A percentile compares a stretch with the other conserved stretches of the same genome.
Conservation (phyloP, 37 sponge, comb jelly and placozoan species). For the Beroe ovata region DNA sequence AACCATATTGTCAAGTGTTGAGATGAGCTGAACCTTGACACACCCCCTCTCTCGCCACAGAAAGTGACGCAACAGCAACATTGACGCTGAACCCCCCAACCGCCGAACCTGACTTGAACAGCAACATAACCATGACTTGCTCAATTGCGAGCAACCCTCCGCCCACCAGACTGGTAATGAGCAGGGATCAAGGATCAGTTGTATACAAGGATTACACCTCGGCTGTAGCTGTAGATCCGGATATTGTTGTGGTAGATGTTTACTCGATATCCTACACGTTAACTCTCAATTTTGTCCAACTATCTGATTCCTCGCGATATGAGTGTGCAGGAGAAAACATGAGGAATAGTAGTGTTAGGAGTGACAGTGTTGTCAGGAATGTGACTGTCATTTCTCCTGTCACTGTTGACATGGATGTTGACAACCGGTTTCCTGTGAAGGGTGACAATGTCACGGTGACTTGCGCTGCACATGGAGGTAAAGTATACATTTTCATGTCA, state of each 20-base stretch:
- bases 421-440: not conserved
- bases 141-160: not conserved
- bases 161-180: not conserved
- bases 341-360: not conserved
- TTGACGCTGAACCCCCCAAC: not conserved
- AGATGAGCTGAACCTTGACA: not conserved
- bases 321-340: not conserved
- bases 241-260: not conserved
- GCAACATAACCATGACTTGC: not conserved
- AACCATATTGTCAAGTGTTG: not conserved
- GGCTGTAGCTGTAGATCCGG: not conserved
- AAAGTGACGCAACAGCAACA: not conserved
- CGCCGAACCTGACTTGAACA: not conserved
- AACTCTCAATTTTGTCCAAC: not conserved
- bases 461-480: constrained; percentile 13
- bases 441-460: not conserved
- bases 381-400: constrained; percentile 16
- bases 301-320: not conserved
- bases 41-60: not conserved
- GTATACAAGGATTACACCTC: not conserved
- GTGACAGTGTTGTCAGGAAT: not conserved
- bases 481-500: not conserved
- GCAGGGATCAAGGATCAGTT: not conserved
- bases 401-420: not conserved
- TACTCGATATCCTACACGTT: not conserved